Conservation (phyloP, 2,888 invertebrate genomes). For the Formica aserva region DNA sequence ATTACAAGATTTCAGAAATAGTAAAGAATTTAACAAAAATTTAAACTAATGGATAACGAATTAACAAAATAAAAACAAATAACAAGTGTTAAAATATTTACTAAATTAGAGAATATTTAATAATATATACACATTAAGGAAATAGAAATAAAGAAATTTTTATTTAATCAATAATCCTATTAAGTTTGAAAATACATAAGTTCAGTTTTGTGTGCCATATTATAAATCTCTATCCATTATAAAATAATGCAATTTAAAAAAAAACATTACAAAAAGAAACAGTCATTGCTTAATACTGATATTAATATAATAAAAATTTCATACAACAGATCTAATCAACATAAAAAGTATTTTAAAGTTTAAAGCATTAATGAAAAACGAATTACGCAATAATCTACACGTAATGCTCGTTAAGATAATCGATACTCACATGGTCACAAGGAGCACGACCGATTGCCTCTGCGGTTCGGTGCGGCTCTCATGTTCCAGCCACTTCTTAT, state of each 20-base stretch:
- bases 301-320: not conserved
- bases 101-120: not conserved
- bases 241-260: too few relatives aligned
- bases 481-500: slow-evolving; percentile 92
- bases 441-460: slow-evolving; percentile 92
- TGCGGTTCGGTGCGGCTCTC: slow-evolving; percentile 92
- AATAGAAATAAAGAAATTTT: not conserved
- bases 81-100: not conserved
- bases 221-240: too few relatives aligned
- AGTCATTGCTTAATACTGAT: too few relatives aligned
- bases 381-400: not conserved
- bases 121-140: not conserved
- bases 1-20: not conserved
- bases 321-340: not conserved
- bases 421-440: slow-evolving; percentile 92
- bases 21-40: not conserved
- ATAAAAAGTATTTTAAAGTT: too few relatives aligned
- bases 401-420: not conserved
- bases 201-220: too few relatives aligned
- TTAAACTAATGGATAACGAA: not conserved
- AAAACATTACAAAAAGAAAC: too few relatives aligned
- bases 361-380: slow-evolving; percentile 13
- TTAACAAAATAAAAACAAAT: not conserved
- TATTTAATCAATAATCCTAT: not conserved
- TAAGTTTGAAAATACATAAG: not conserved